Percentiles rank a stretch among this genome's conserved stretches.
Conservation (phyloP, 2,797 vertebrate species). For the Capromys pilorides region DNA sequence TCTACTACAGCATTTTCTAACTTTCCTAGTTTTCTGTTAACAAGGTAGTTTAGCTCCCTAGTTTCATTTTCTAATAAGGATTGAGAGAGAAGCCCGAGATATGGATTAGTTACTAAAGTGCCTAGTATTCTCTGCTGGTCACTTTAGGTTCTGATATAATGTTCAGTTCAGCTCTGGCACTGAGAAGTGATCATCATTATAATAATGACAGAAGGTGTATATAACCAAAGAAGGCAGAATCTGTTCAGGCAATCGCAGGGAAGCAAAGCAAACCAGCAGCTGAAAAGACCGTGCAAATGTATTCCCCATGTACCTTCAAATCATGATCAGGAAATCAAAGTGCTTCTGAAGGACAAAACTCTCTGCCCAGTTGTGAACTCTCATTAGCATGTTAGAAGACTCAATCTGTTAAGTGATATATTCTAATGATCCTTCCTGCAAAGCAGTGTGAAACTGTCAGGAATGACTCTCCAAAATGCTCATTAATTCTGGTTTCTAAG, state of each 20-base stretch:
- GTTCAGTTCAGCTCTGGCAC: neutral
- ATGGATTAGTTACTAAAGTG: conserved; percentile 1
- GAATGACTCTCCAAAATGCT: neutral
- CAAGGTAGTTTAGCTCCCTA: neutral
- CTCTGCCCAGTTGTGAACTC: neutral
- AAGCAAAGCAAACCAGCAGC: neutral
- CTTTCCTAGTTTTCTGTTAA: conserved; percentile 16
- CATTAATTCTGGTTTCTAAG: conserved; percentile 20
- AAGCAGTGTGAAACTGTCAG: neutral
- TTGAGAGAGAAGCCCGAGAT: neutral
- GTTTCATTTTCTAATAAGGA: conserved; percentile 40
- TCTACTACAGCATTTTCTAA: neutral
- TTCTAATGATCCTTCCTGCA: neutral
- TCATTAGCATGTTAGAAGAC: neutral
- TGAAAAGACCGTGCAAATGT: conserved; percentile 32
- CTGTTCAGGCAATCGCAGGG: conserved; percentile 9
- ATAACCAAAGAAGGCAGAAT: conserved; percentile 47
- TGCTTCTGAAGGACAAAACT: neutral
- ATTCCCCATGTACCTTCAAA: neutral
- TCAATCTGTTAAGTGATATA: conserved; percentile 20
- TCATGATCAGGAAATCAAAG: conserved; percentile 4
- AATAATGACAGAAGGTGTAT: conserved; percentile 41
- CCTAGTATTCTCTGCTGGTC: neutral
- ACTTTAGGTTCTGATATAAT: conserved; percentile 11
- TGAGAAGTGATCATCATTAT: conserved; percentile 3